A percentile compares a stretch with the other conserved stretches of the same genome.
Conservation (phyloP, 2,797 vertebrate species). For the Momotus momota region DNA sequence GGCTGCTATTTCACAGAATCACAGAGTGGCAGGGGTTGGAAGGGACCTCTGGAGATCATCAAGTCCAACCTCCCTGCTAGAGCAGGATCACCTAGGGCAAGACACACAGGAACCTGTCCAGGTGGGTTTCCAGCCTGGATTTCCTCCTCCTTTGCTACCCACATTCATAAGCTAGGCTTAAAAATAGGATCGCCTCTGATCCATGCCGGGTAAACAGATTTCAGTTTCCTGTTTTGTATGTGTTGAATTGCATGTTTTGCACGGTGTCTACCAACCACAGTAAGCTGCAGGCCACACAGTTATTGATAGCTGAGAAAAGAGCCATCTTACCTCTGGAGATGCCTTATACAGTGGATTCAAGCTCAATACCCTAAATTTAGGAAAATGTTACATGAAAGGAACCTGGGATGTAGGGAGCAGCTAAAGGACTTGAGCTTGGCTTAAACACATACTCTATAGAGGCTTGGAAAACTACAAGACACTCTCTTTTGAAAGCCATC, state of each 20-base stretch:
- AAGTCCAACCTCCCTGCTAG: too few relatives aligned
- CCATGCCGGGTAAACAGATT: neutral
- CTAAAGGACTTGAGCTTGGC: neutral
- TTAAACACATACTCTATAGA: neutral
- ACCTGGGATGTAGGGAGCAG: neutral
- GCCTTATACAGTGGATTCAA: neutral
- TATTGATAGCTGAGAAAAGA: neutral
- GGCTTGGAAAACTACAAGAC: neutral
- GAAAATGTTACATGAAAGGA: neutral
- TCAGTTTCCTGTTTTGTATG: neutral
- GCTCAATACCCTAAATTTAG: neutral
- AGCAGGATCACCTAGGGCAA: too few relatives aligned
- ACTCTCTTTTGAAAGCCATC: neutral
- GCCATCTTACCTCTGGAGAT: neutral
- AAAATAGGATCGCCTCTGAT: neutral
- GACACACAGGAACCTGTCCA: too few relatives aligned
- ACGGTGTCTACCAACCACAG: neutral
- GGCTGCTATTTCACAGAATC: neutral
- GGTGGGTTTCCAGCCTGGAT: neutral
- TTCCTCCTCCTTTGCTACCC: neutral
- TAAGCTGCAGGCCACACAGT: neutral
- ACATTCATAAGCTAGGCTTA: neutral
- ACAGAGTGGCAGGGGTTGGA: too few relatives aligned
- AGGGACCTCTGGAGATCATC: too few relatives aligned
- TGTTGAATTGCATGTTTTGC: neutral